Conservation (phyloP, 1,140 invertebrate genomes). For the Contarinia nasturtii region DNA sequence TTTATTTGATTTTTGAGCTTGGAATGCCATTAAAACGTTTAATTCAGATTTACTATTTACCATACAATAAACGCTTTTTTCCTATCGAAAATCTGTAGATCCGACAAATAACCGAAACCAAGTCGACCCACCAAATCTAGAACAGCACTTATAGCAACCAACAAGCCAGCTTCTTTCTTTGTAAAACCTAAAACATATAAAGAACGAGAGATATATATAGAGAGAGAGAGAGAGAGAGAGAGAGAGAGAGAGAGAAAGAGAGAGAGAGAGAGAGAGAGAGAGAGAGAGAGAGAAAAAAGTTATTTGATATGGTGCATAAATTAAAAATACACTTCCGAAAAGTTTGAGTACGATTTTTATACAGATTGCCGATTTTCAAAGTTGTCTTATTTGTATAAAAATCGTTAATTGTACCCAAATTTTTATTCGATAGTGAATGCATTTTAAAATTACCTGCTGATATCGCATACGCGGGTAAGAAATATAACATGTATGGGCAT, state of each 20-base stretch:
- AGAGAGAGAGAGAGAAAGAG: no score
- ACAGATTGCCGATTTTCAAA: no score
- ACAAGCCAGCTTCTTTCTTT: constrained; percentile 43
- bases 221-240: no score
- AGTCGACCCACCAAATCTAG: constrained; percentile 47
- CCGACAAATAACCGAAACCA: constrained; percentile 46
- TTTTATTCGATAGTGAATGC: no score
- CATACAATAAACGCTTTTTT: constrained; percentile 49
- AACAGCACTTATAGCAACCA: constrained; percentile 51
- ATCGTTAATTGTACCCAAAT: no score
- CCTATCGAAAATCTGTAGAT: constrained; percentile 46
- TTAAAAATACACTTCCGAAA: no score
- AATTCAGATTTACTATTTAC: constrained; percentile 22
- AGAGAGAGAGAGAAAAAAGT: no score
- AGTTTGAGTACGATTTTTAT: no score
- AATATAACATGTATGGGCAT: constrained; percentile 54
- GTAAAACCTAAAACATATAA: constrained; percentile 28
- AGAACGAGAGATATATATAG: no score
- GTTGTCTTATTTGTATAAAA: no score
- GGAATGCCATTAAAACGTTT: not conserved
- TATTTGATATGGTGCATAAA: no score
- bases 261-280: no score
- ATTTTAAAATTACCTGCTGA: constrained; percentile 21
- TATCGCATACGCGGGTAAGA: constrained; percentile 49
- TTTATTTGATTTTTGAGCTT: not conserved